Evolutionary conservation across 2,113 vertebrate genomes (phyloP), one percentile per base, ranked within the genome.

Genomic region (Stegostoma tigrinum): DNA sequence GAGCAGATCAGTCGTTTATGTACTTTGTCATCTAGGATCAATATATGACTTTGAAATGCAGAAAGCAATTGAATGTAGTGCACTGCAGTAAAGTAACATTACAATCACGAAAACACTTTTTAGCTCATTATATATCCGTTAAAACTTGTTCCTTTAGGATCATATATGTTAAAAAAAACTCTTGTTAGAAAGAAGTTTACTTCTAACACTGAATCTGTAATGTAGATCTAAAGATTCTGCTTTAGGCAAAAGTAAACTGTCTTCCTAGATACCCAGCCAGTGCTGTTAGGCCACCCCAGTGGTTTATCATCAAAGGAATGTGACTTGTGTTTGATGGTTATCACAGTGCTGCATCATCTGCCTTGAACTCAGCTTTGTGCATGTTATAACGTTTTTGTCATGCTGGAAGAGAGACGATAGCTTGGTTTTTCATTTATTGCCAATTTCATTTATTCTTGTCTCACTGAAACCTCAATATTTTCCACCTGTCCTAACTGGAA

Each of bases 281-380:
- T 93, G 61, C 67, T 24, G 52, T 72, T 95, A 68, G 68, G 45
- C 94, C 45, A 75, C 23, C 67, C 67, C 67, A 45, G 67, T 95
- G 66, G 38, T 48, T 94, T 72, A 27, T 75, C 42, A 72, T 95
- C 94, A 95, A 95, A 95, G 23, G 68, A 15, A 48, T 52, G 42
- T 72, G 45, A 70, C 94, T 68, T 95, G 67, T 45, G 89, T 93
- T 93, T 93, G 89, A 93, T 93, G 89, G 21, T 93, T 23, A 93
- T 67, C 89, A 64, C 87, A 91, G 21, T 93, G 42, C 27, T 95
- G 66, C 23, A 72, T 52, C 45, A 42, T 72, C 45, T 45, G 38
- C 67, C 38, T 95, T 95, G 67, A 93, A 93, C 61, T 75, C 38
- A 15, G 24, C 70, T 72, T 42, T 30, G 68, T 48, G 45, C 68